Conservation (phyloP, 1,140 invertebrate genomes). For the Tachypleus tridentatus region DNA sequence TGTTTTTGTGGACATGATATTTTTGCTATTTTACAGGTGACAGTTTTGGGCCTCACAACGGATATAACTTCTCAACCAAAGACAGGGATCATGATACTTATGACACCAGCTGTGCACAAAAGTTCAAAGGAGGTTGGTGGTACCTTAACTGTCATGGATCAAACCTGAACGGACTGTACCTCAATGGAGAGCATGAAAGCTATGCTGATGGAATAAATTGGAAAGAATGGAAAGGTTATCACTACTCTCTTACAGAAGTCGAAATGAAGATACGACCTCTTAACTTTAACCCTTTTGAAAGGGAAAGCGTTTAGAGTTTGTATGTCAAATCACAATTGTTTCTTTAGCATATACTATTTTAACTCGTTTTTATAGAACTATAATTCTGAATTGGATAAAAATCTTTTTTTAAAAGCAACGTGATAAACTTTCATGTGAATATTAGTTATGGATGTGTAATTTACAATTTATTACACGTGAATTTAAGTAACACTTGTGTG, state of each 20-base stretch:
- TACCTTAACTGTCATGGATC: constrained; percentile 30
- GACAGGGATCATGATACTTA: constrained; percentile 31
- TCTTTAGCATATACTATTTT: too few relatives aligned
- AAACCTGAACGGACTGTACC: constrained; percentile 34
- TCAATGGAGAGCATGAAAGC: constrained; percentile 7
- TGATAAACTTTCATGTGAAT: too few relatives aligned
- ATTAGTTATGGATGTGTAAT: too few relatives aligned
- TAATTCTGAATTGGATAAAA: too few relatives aligned
- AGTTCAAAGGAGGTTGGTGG: constrained; percentile 34
- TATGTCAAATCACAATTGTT: too few relatives aligned
- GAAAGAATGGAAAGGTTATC: constrained; percentile 29
- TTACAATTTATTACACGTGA: too few relatives aligned
- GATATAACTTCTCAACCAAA: constrained; percentile 29
- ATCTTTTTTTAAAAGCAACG: too few relatives aligned
- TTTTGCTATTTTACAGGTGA: too few relatives aligned
- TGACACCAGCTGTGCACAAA: constrained; percentile 26
- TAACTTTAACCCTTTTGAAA: constrained; percentile 3
- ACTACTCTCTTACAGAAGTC: constrained; percentile 27
- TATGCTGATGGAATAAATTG: constrained; percentile 30
- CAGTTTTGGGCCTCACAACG: constrained; percentile 2
- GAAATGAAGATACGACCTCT: constrained; percentile 27
- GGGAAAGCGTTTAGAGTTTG: too few relatives aligned
- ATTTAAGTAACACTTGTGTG: too few relatives aligned
- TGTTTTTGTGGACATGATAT: too few relatives aligned
- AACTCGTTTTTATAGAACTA: too few relatives aligned